Base-by-base conservation (phyloP, 2,797 vertebrate species). In the Menidia menidia region DNA sequence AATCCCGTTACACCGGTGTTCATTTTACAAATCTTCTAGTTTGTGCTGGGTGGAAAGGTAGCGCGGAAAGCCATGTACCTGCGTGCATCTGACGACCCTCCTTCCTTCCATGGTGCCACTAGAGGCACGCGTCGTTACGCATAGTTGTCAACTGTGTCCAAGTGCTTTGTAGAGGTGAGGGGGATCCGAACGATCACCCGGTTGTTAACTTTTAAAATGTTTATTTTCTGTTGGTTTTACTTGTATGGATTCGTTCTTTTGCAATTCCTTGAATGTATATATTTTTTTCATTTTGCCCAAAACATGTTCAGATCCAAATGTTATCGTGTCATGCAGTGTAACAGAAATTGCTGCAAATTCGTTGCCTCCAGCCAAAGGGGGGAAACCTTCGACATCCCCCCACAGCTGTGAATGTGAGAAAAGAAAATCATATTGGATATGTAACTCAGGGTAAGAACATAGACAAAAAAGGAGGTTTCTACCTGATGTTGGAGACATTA, bases 381-480 rank as follows among this genome's bases (percentile, higher is more conserved):
- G 62, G 63, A 65, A 70, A 25, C 48, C 44, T 59, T 31, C 51
- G 4, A 63, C 60, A 61, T 74, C 59, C 61, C 19, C 52, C 10
- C 57, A 68, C 39, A 8, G 19, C 51, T 70, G 57, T 61, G 76
- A 87, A 84, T 68, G 54, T 48, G 64, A 69, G 75, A 67, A 69
- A 75, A 83, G 83, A 79, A 90, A 87, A 73, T 80, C 77, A 85
- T 73, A 65, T 78, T 73, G 77, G 74, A 75, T 81, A 87, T 80
- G 78, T 56, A 52, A 68, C 57, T 56, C 72, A 73, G 83, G 68
- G 73, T 78, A 77, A 73, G 79, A 88, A 81, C 64, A 88, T 77
- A 93, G 92, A 93, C 92, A 93, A 41, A 42, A 25, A 86, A 93
- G 85, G 90, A 82, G 81, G 71, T 73, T 86, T 88, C 91, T 91